These are phyloP conservation scores for Neodiprion virginianus DNA, from an alignment of 1,140 invertebrate genomes.

Conservation along the genomic window DNA sequence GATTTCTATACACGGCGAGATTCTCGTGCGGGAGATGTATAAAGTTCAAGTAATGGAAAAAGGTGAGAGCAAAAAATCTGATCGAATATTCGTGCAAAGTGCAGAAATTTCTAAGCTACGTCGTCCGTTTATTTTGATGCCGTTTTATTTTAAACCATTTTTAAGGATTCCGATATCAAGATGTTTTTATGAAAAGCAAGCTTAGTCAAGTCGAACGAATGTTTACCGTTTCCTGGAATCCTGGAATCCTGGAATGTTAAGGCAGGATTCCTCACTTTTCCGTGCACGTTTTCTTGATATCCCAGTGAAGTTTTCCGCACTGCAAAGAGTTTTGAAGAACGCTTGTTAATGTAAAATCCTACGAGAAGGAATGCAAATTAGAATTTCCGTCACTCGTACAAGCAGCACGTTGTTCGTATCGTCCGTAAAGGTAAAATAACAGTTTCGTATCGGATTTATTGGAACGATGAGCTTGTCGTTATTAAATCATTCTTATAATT, in stretches of 20 bases:
- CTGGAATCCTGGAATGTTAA: neutral
- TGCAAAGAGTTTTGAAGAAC: neutral
- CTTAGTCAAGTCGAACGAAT: neutral
- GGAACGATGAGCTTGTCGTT: no score
- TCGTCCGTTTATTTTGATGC: no score
- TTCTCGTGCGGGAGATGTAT: no score
- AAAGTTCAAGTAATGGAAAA: no score
- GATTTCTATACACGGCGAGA: no score
- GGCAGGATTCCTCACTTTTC: neutral
- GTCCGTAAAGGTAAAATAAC: neutral
- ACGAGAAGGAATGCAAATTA: neutral
- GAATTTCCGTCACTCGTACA: neutral
- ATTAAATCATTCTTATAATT: no score
- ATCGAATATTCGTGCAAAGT: no score
- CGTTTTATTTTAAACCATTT: no score
- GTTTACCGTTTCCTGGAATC: neutral
- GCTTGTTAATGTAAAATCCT: neutral
- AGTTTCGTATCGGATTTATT: no score
- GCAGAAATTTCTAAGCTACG: no score
- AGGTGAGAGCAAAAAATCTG: no score
- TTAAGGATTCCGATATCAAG: no score
- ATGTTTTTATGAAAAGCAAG: neutral
- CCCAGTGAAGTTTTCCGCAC: neutral
- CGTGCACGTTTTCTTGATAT: neutral
- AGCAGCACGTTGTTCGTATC: neutral